phyloP scores from a whole-genome alignment of 2,888 invertebrate genomes.

The Hetaerina titia region DNA sequence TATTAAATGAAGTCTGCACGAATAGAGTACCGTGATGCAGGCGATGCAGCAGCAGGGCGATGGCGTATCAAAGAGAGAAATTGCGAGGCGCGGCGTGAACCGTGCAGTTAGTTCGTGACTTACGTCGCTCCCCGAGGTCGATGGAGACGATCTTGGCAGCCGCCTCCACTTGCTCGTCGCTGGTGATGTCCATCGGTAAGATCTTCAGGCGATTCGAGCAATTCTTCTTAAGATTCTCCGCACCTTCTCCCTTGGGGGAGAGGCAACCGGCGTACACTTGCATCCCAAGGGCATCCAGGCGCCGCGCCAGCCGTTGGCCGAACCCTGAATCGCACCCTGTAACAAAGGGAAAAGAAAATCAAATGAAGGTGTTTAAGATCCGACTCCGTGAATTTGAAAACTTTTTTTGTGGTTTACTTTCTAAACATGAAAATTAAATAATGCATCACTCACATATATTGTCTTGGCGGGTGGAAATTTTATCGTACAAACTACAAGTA shows the following conservation, averaged over 20 bases:
- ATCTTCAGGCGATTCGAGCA: constrained; percentile 74
- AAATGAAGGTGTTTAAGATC: too few relatives aligned
- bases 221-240: constrained; percentile 72
- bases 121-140: constrained; percentile 69
- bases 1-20: too few relatives aligned
- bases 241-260: constrained; percentile 74
- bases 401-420: too few relatives aligned
- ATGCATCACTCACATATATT: too few relatives aligned
- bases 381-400: too few relatives aligned
- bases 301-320: constrained; percentile 74
- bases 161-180: constrained; percentile 72
- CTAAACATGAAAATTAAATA: too few relatives aligned
- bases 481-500: too few relatives aligned
- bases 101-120: constrained; percentile 37
- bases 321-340: constrained; percentile 75
- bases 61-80: too few relatives aligned
- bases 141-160: constrained; percentile 72
- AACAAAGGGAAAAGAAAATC: background rate
- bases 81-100: too few relatives aligned
- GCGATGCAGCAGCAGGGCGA: too few relatives aligned
- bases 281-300: constrained; percentile 74
- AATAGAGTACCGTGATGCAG: too few relatives aligned
- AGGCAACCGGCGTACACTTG: constrained; percentile 76
- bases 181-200: constrained; percentile 76
- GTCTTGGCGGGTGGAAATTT: too few relatives aligned